These are phyloP conservation scores for Beroe forskalii DNA, from an alignment of 37 sponge, comb jelly and placozoan species.

Conservation along the genomic window DNA sequence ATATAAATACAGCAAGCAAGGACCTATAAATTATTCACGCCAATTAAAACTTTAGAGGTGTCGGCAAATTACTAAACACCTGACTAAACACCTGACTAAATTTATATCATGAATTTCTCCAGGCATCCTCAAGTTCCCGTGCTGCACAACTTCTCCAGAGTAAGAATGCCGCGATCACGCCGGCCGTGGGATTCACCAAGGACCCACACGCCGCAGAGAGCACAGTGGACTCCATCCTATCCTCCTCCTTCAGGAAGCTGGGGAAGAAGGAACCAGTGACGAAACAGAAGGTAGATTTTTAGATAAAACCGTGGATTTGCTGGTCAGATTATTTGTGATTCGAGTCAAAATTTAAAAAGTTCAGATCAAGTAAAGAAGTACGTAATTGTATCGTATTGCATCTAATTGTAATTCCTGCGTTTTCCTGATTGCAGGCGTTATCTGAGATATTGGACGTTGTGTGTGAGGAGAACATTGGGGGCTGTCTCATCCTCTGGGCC, in stretches of 20 bases:
- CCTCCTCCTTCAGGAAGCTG: conserved; percentile 26
- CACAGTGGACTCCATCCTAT: conserved; percentile 21
- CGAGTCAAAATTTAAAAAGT: too few species aligned
- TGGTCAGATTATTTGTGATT: too few species aligned
- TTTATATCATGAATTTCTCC: too few species aligned
- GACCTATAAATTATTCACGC: too few species aligned
- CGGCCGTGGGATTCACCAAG: conserved; percentile 18
- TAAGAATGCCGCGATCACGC: conserved; percentile 17
- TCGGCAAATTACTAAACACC: too few species aligned
- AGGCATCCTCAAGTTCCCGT: conserved; percentile 53
- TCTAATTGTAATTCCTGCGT: too few species aligned
- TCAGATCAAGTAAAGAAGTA: too few species aligned
- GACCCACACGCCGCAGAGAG: not conserved
- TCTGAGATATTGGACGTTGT: conserved; percentile 13
- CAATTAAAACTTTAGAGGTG: too few species aligned
- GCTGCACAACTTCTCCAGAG: conserved; percentile 45
- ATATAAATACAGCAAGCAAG: too few species aligned
- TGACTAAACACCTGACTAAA: too few species aligned
- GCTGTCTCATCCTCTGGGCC: not conserved
- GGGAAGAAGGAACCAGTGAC: conserved; percentile 60
- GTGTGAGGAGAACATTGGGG: conserved; percentile 23
- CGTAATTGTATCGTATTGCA: too few species aligned
- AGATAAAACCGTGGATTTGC: too few species aligned
- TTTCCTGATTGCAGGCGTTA: conserved; percentile 40
- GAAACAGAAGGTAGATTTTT: conserved; percentile 41